phyloP scores from a whole-genome alignment of 2,113 vertebrate genomes.

The Chrysemys picta region DNA sequence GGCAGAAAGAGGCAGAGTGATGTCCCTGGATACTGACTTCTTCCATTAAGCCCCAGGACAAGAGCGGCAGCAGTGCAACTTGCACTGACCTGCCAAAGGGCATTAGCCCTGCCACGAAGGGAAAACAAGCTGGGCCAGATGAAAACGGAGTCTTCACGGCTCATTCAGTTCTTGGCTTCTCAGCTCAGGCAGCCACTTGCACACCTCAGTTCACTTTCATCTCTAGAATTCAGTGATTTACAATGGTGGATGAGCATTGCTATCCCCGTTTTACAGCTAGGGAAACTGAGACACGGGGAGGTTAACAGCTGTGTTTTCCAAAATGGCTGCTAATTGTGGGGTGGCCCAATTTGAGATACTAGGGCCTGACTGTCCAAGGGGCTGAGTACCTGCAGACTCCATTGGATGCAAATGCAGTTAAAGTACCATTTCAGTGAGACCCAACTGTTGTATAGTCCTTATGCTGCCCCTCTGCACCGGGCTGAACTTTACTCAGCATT shows the following conservation, averaged over 20 bases:
- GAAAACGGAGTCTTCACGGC: slow-evolving; percentile 41
- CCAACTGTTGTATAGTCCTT: too few species aligned
- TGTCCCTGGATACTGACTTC: not conserved
- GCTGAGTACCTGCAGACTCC: too few species aligned
- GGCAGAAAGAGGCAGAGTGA: not conserved
- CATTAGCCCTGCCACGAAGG: not conserved
- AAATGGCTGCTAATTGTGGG: too few species aligned
- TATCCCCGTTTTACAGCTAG: not conserved
- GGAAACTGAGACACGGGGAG: not conserved
- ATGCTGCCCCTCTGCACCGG: too few species aligned
- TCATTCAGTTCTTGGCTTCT: slow-evolving; percentile 35
- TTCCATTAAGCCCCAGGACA: not conserved
- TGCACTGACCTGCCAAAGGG: not conserved
- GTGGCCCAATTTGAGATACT: too few species aligned
- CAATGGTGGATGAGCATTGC: not conserved
- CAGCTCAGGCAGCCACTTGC: slow-evolving; percentile 15
- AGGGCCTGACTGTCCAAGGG: too few species aligned
- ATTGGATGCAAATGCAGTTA: too few species aligned
- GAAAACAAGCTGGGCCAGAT: slow-evolving; percentile 33
- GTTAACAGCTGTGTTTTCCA: not conserved
- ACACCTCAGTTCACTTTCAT: slow-evolving; percentile 29
- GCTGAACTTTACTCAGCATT: too few species aligned
- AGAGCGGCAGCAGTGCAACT: slow-evolving; percentile 6
- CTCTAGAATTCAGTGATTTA: not conserved
- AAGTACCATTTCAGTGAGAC: too few species aligned